Evolutionary conservation across 2,113 vertebrate genomes (phyloP).

Genomic region (Taxidea taxus): DNA sequence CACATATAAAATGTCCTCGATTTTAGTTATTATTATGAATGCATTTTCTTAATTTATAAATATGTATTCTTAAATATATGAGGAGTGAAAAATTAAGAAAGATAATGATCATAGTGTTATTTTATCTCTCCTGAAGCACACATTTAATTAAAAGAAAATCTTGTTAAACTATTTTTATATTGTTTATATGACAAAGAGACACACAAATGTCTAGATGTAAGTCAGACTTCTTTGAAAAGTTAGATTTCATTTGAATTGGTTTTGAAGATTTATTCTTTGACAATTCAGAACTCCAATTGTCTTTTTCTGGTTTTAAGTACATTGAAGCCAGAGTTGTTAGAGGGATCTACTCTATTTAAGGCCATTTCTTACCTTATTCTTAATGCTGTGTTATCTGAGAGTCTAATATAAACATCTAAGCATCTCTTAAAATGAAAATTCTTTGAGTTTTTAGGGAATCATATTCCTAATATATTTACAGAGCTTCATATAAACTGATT

Average conservation of each 20-base stretch:
- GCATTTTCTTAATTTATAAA: neutral
- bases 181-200: neutral
- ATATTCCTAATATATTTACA: neutral
- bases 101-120: neutral
- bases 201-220: neutral
- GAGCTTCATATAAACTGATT: neutral
- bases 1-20: neutral
- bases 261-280: neutral
- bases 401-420: neutral
- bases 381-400: neutral
- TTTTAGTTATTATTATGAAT: slow-evolving; percentile 11
- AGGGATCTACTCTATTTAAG: neutral
- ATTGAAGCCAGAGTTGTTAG: neutral
- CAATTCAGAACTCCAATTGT: neutral
- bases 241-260: neutral
- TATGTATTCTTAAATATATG: neutral
- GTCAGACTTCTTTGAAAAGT: neutral
- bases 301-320: neutral
- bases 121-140: neutral
- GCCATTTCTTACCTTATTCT: neutral
- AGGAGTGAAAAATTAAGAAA: neutral
- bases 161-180: neutral
- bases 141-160: neutral
- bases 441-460: neutral
- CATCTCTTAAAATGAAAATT: neutral